A percentile compares a stretch with the other conserved stretches of the same genome.
phyloP scores from a whole-genome alignment of 2,888 invertebrate genomes.

The Stenurella melanura region DNA sequence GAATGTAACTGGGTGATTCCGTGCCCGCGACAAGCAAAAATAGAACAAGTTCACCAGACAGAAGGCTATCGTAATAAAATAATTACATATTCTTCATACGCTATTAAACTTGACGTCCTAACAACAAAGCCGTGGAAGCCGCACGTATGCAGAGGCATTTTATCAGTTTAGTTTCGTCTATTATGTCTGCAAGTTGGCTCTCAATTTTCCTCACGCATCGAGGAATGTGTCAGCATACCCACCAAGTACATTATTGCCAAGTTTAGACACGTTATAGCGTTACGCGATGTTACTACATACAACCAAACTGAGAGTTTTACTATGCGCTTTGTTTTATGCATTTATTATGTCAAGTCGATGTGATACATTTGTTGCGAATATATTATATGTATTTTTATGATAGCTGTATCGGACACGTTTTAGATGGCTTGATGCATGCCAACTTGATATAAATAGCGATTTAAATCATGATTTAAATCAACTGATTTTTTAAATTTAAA shows the following conservation, averaged over 20 bases:
- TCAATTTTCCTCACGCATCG: conserved; percentile 31
- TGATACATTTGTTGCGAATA: not conserved
- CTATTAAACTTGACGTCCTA: conserved; percentile 25
- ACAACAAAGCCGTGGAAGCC: conserved; percentile 34
- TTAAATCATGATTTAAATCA: too few relatives aligned
- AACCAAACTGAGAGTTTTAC: conserved; percentile 13
- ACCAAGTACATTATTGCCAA: conserved; percentile 22
- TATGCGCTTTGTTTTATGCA: conserved; percentile 16
- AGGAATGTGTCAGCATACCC: conserved; percentile 21
- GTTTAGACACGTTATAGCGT: conserved; percentile 1
- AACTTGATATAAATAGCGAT: too few relatives aligned
- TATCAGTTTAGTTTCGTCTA: conserved; percentile 31
- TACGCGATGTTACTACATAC: conserved; percentile 8
- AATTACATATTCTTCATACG: conserved; percentile 36
- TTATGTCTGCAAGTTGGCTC: conserved; percentile 31
- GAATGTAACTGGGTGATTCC: not conserved
- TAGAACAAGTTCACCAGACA: conserved; percentile 11
- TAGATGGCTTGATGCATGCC: too few relatives aligned
- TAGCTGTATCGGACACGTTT: too few relatives aligned
- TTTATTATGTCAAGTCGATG: conserved; percentile 25
- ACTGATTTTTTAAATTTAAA: too few relatives aligned
- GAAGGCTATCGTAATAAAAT: conserved; percentile 16
- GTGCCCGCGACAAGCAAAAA: not conserved
- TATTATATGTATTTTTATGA: not conserved
- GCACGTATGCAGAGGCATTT: conserved; percentile 37